Percentiles rank a stretch among this genome's conserved stretches.
These are phyloP conservation scores for Ibycter americanus DNA, from an alignment of 2,797 vertebrate species.

Conservation along the genomic window DNA sequence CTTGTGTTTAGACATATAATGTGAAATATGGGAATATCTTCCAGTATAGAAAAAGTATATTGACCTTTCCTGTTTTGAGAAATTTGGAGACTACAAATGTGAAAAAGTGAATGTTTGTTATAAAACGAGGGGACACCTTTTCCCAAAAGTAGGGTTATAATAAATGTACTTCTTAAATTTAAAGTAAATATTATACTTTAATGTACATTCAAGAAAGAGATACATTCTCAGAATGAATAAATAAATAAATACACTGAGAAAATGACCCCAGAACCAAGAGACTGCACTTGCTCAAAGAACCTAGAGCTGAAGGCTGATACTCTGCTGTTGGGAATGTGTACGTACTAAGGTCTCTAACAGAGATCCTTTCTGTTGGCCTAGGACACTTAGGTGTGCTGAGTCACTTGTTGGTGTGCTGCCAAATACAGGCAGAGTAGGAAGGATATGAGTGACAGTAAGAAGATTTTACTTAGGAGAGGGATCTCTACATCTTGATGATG, in stretches of 20 bases:
- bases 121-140: neutral
- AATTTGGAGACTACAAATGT: neutral
- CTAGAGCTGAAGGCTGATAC: neutral
- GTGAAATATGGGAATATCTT: neutral
- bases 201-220: neutral
- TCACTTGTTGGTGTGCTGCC: constrained; percentile 12
- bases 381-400: neutral
- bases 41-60: neutral
- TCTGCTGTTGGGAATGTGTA: neutral
- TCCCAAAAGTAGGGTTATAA: neutral
- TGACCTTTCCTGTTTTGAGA: neutral
- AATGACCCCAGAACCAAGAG: neutral
- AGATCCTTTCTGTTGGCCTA: neutral
- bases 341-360: fast-evolving
- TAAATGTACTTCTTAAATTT: neutral
- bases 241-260: neutral
- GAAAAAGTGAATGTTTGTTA: neutral
- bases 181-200: neutral
- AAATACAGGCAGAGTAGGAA: neutral
- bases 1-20: neutral
- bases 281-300: neutral
- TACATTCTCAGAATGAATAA: neutral
- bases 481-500: neutral
- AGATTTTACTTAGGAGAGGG: neutral
- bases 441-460: neutral